Conservation (phyloP, 1,140 invertebrate genomes). For the Solenopsis invicta region DNA sequence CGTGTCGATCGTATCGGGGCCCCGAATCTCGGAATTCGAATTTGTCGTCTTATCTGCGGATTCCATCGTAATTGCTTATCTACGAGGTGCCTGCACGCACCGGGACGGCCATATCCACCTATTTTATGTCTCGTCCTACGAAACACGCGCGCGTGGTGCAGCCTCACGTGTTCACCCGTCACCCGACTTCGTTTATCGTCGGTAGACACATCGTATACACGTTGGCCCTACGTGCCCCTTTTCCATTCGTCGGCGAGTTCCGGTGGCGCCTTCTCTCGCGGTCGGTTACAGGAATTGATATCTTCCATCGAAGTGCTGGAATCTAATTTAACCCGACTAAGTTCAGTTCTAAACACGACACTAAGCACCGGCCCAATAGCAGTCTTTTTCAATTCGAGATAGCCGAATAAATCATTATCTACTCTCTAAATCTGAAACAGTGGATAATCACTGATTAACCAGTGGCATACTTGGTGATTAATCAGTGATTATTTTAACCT, state of each 20-base stretch:
- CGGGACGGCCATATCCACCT: slow-evolving; percentile 66
- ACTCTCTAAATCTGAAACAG: too few relatives aligned
- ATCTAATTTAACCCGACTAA: slow-evolving; percentile 10
- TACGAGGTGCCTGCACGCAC: slow-evolving; percentile 78
- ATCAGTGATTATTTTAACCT: too few relatives aligned
- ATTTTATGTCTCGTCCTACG: slow-evolving; percentile 64
- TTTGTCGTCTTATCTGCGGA: slow-evolving; percentile 81
- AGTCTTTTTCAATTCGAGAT: not conserved
- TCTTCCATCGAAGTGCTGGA: not conserved
- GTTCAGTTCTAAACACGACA: not conserved
- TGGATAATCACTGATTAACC: too few relatives aligned
- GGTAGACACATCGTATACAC: slow-evolving; percentile 66
- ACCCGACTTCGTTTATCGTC: slow-evolving; percentile 69
- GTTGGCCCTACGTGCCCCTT: slow-evolving; percentile 25
- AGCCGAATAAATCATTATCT: not conserved
- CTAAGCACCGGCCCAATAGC: not conserved
- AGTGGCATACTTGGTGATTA: too few relatives aligned
- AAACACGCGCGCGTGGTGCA: slow-evolving; percentile 66
- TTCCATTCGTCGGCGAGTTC: slow-evolving; percentile 44
- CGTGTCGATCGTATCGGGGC: slow-evolving; percentile 80
- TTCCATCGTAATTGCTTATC: slow-evolving; percentile 86
- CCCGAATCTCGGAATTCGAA: slow-evolving; percentile 83
- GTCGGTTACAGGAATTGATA: slow-evolving; percentile 1
- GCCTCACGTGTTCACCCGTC: slow-evolving; percentile 71
- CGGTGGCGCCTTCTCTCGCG: slow-evolving; percentile 65